Evolutionary conservation across 2,888 invertebrate genomes (phyloP).

Genomic region (Esperia sulphurella): DNA sequence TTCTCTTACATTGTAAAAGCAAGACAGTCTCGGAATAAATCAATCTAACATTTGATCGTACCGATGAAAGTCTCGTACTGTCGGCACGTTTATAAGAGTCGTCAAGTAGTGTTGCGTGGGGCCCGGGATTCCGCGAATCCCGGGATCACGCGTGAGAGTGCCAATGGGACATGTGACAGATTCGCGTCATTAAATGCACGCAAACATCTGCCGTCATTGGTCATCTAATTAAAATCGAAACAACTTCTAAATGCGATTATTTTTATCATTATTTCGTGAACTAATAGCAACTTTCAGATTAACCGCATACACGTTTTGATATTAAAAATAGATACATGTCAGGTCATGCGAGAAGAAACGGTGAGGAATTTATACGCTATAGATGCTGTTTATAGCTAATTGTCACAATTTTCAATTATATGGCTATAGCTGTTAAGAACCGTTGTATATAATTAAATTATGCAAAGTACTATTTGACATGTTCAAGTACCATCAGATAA

Average conservation of each 20-base stretch:
- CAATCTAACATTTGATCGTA: background rate
- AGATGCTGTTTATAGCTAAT: background rate
- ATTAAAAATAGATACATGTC: no score
- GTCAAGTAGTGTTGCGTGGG: conserved; percentile 23
- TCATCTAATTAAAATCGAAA: no score
- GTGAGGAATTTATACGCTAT: no score
- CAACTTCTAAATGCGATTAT: no score
- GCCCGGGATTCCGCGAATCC: conserved; percentile 30
- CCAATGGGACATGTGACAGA: conserved; percentile 24
- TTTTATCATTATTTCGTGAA: no score
- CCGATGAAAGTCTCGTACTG: background rate
- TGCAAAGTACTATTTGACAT: background rate
- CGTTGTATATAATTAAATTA: background rate
- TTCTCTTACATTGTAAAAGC: background rate
- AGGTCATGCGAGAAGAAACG: no score
- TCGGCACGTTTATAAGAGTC: background rate
- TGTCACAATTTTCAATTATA: background rate
- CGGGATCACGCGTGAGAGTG: conserved; percentile 26
- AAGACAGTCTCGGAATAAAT: background rate
- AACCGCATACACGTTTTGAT: no score
- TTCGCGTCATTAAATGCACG: conserved; percentile 22
- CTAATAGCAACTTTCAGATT: no score
- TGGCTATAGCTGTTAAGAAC: background rate
- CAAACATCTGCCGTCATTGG: background rate
- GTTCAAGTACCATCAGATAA: no score